phyloP scores from a whole-genome alignment of 1,140 invertebrate genomes.

The Drosophila pachea region DNA sequence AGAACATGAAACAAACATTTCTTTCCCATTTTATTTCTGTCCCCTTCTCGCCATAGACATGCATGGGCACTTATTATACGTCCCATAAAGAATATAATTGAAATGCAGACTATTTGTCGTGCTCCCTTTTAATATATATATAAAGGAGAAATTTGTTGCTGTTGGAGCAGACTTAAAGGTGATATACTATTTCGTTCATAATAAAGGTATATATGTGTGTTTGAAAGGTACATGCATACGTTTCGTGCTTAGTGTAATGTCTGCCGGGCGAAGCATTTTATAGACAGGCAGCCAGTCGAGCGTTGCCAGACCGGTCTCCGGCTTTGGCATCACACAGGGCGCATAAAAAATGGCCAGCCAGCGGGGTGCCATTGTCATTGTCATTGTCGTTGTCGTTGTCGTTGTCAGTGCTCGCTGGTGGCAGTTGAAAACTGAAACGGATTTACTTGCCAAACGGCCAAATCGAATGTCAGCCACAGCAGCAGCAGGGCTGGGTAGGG shows the following conservation, averaged over 20 bases:
- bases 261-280: slow-evolving; percentile 30
- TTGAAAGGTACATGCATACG: not conserved
- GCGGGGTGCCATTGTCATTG: slow-evolving; percentile 12
- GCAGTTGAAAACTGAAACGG: slow-evolving; percentile 51
- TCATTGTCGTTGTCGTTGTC: slow-evolving; percentile 12
- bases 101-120: no score
- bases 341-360: slow-evolving; percentile 44
- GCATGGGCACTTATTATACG: no score
- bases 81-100: no score
- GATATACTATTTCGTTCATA: no score
- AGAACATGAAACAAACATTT: not conserved
- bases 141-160: no score
- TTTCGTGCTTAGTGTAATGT: slow-evolving; percentile 4
- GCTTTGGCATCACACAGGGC: slow-evolving; percentile 29
- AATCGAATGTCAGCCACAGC: slow-evolving; percentile 42
- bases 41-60: not conserved
- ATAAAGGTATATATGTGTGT: no score
- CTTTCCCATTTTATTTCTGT: slow-evolving; percentile 15
- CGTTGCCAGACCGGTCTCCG: slow-evolving; percentile 25
- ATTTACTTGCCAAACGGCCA: slow-evolving; percentile 55
- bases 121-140: no score
- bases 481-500: not conserved
- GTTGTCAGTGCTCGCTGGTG: slow-evolving; percentile 43
- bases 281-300: slow-evolving; percentile 3
- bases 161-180: no score